Percentiles rank a stretch among this genome's conserved stretches.
These are phyloP conservation scores for Lasioglossum zephyrum DNA, from an alignment of 2,888 invertebrate species.

Conservation along the genomic window DNA sequence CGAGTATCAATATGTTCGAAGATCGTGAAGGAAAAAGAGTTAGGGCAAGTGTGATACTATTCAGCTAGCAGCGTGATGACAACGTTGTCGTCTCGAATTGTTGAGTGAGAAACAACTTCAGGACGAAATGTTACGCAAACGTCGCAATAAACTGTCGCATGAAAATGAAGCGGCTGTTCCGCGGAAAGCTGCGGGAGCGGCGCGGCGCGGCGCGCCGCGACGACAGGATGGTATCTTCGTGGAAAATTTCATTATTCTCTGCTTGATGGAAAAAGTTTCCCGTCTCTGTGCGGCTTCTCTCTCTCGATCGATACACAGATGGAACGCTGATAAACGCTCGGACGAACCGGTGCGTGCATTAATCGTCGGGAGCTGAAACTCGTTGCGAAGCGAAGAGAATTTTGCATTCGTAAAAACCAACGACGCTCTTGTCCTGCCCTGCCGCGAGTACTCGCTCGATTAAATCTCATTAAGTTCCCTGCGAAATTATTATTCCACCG, in stretches of 20 bases:
- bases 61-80: conserved; percentile 97
- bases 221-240: conserved; percentile 35
- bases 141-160: conserved; percentile 37
- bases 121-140: conserved; percentile 7
- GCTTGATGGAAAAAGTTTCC: conserved; percentile 69
- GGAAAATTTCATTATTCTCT: conserved; percentile 66
- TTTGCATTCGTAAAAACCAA: conserved; percentile 47
- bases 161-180: conserved; percentile 5
- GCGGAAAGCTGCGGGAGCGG: conserved; percentile 17
- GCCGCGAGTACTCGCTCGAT: background rate
- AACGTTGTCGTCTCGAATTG: conserved; percentile 89
- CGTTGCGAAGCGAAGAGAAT: conserved; percentile 34
- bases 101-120: too few relatives aligned
- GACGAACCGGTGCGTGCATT: conserved; percentile 46
- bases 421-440: background rate
- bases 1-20: background rate
- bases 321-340: conserved; percentile 59
- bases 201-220: background rate
- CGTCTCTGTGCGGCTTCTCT: conserved; percentile 36
- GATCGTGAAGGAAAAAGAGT: background rate
- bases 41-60: conserved; percentile 64
- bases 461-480: conserved; percentile 12
- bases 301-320: conserved; percentile 61
- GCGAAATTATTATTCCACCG: background rate
- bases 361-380: conserved; percentile 44